phyloP scores from a whole-genome alignment of 2,888 invertebrate genomes.

The Spisula subtruncata region DNA sequence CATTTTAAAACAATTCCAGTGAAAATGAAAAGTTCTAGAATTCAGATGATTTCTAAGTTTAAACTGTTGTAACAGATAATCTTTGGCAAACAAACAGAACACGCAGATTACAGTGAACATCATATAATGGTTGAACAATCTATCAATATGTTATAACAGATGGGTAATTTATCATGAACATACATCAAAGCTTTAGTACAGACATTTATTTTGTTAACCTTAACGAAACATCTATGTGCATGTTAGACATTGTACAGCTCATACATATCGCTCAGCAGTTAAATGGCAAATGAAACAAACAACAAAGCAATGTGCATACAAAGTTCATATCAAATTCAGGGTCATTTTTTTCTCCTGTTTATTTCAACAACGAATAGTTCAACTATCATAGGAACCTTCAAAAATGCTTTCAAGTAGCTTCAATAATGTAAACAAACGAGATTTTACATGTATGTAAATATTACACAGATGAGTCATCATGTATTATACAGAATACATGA shows the following conservation, averaged over 20 bases:
- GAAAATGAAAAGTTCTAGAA: too few species aligned
- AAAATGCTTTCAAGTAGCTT: slow-evolving; percentile 18
- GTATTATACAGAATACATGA: background rate
- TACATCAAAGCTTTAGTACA: background rate
- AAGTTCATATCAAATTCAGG: background rate
- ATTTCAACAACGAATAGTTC: background rate
- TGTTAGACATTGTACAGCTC: background rate
- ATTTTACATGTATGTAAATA: slow-evolving; percentile 14
- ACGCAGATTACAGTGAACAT: background rate
- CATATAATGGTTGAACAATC: background rate
- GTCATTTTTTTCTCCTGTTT: background rate
- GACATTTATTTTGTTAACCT: slow-evolving; percentile 3
- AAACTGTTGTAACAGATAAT: background rate
- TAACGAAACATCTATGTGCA: background rate
- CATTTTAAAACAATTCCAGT: too few species aligned
- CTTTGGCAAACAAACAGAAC: background rate
- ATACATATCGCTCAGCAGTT: background rate
- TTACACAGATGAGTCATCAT: background rate
- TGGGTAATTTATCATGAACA: slow-evolving; percentile 1
- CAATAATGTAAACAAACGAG: slow-evolving; percentile 10
- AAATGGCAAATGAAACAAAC: background rate
- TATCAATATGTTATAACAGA: background rate
- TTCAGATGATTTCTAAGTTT: too few species aligned
- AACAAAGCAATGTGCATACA: background rate
- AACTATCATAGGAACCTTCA: slow-evolving; percentile 1